Conservation (phyloP, 2,888 invertebrate genomes). For the Clistopyga incitator region DNA sequence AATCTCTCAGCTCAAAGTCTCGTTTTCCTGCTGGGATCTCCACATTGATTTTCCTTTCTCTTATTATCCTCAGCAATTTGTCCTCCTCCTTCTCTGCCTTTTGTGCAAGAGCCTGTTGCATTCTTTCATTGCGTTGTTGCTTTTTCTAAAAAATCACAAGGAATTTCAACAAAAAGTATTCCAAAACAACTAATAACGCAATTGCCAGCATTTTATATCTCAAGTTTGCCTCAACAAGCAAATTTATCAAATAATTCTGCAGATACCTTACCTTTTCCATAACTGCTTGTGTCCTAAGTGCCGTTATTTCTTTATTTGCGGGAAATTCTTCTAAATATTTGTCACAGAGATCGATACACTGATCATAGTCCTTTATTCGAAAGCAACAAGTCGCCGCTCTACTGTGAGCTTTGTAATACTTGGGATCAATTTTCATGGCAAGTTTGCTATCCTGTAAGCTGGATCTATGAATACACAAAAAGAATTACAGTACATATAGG, state of each 20-base stretch:
- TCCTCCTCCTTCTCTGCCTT: constrained; percentile 84
- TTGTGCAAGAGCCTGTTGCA: constrained; percentile 84
- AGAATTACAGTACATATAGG: constrained; percentile 16
- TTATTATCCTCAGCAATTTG: constrained; percentile 84
- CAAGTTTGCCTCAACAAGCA: not conserved
- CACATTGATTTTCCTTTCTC: constrained; percentile 83
- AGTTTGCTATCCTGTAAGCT: constrained; percentile 92
- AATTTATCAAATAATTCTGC: not conserved
- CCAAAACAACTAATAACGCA: constrained; percentile 5
- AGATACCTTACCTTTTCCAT: constrained; percentile 83
- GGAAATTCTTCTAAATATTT: constrained; percentile 86
- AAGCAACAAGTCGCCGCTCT: constrained; percentile 91
- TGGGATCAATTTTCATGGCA: constrained; percentile 90
- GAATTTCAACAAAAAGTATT: not conserved
- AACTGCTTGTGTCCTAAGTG: constrained; percentile 86
- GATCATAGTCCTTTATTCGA: constrained; percentile 88
- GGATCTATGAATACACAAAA: constrained; percentile 85
- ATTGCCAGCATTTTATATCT: not conserved
- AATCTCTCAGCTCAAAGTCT: constrained; percentile 84
- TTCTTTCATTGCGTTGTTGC: constrained; percentile 86
- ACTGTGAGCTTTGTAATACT: constrained; percentile 91
- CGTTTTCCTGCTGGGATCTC: constrained; percentile 85
- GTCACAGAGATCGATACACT: constrained; percentile 90
- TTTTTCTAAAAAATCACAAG: constrained; percentile 82
- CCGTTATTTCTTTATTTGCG: constrained; percentile 84